Conservation (phyloP, 2,113 vertebrate genomes). For the Otocyon megalotis region DNA sequence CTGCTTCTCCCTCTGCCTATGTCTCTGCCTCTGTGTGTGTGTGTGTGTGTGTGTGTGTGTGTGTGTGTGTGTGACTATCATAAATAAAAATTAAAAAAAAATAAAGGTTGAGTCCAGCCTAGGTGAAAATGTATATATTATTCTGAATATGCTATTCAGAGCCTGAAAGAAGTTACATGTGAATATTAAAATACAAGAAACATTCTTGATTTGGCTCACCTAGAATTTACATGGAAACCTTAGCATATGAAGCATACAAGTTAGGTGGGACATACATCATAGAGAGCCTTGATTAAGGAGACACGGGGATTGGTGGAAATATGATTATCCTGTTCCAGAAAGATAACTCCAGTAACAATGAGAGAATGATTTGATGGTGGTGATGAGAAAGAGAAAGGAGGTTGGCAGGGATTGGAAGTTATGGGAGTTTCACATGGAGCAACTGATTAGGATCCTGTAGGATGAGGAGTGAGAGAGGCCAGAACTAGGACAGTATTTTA, state of each 20-base stretch:
- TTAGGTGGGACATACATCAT: rapidly evolving
- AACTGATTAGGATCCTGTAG: not conserved
- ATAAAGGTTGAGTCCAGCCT: not conserved
- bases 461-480: not conserved
- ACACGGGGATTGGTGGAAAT: not conserved
- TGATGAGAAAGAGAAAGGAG: not conserved
- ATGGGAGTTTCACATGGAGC: not conserved
- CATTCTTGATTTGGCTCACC: not conserved
- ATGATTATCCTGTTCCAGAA: not conserved
- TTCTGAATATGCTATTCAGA: not conserved
- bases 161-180: not conserved
- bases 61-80: no score
- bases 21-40: no score
- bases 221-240: not conserved
- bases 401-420: rapidly evolving
- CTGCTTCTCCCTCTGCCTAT: no score
- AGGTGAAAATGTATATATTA: not conserved
- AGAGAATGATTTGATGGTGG: not conserved
- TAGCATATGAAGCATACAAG: not conserved
- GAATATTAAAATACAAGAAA: not conserved
- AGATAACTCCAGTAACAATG: not conserved
- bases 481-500: not conserved
- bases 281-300: not conserved
- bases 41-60: no score
- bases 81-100: no score